Conservation (phyloP, 2,888 invertebrate genomes). For the Eumacrocentrus americanus region DNA sequence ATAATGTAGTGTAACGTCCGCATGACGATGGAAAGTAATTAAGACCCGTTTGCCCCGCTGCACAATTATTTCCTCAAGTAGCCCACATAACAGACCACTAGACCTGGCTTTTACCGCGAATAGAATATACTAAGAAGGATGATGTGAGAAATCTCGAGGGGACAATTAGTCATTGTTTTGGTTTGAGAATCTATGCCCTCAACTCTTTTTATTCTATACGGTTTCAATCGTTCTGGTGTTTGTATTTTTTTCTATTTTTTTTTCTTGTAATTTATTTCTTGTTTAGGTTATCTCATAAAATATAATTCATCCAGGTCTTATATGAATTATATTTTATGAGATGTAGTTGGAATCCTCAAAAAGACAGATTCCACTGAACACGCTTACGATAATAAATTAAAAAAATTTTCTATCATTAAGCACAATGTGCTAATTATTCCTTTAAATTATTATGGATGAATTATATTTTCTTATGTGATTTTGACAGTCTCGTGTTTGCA, state of each 20-base stretch:
- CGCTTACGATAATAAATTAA: too few relatives aligned
- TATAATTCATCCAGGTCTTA: too few relatives aligned
- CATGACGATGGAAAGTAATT: conserved; percentile 28
- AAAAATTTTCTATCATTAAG: too few relatives aligned
- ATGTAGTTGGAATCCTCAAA: too few relatives aligned
- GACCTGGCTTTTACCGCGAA: conserved; percentile 24
- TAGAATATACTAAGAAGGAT: conserved; percentile 24
- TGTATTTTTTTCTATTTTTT: conserved; percentile 10
- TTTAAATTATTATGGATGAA: too few relatives aligned
- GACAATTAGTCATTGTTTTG: conserved; percentile 37
- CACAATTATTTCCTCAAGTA: conserved; percentile 37
- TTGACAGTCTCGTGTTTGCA: too few relatives aligned
- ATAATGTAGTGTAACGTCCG: neutral
- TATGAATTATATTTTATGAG: too few relatives aligned
- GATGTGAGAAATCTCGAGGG: conserved; percentile 31
- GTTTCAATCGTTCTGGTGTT: conserved; percentile 3
- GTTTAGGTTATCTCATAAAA: too few relatives aligned
- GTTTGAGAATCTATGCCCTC: conserved; percentile 24
- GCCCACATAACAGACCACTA: conserved; percentile 27
- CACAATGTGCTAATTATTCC: too few relatives aligned
- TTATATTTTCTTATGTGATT: too few relatives aligned
- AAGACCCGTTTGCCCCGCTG: conserved; percentile 31
- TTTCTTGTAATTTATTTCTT: neutral
- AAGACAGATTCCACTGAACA: too few relatives aligned
- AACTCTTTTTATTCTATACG: conserved; percentile 9